Percentiles rank a stretch among this genome's conserved stretches.
These are phyloP conservation scores for Paramormyrops kingsleyae DNA, from an alignment of 2,113 vertebrate species.

Conservation along the genomic window DNA sequence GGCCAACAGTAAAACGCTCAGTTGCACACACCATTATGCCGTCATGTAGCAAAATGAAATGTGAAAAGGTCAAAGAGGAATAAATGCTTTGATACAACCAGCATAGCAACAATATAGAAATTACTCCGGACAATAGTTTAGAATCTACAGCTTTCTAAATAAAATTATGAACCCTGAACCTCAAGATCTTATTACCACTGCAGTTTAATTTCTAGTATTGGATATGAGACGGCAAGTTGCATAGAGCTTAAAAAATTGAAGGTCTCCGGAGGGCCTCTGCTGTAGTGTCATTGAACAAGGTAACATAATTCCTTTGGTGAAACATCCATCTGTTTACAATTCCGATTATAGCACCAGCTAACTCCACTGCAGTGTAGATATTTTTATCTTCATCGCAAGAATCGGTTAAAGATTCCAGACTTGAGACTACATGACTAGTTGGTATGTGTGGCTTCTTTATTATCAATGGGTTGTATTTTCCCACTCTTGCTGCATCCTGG, in stretches of 20 bases:
- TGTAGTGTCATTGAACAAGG: not conserved
- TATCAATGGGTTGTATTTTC: not conserved
- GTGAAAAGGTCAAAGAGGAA: not conserved
- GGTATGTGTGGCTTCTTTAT: not conserved
- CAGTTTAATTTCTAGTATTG: not conserved
- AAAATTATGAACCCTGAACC: not conserved
- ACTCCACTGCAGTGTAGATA: not conserved
- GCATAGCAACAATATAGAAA: not conserved
- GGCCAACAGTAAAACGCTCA: not conserved
- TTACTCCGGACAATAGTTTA: not conserved
- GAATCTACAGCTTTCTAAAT: not conserved
- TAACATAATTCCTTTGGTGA: not conserved
- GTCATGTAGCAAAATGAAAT: not conserved
- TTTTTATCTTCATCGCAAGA: not conserved
- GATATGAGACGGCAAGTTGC: not conserved
- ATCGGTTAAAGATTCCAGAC: not conserved
- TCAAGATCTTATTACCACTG: not conserved
- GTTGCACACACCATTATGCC: not conserved
- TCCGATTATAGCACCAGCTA: not conserved
- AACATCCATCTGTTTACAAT: not conserved
- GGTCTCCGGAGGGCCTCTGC: not conserved
- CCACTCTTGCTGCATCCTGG: conserved; percentile 20
- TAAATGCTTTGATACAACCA: not conserved
- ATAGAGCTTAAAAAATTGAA: not conserved
- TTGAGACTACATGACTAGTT: not conserved